Evolutionary conservation across 92 coral and sea anemone species (phyloP), one percentile per base, ranked within the genome.

Genomic region (Umimayanthus chanpuru): DNA sequence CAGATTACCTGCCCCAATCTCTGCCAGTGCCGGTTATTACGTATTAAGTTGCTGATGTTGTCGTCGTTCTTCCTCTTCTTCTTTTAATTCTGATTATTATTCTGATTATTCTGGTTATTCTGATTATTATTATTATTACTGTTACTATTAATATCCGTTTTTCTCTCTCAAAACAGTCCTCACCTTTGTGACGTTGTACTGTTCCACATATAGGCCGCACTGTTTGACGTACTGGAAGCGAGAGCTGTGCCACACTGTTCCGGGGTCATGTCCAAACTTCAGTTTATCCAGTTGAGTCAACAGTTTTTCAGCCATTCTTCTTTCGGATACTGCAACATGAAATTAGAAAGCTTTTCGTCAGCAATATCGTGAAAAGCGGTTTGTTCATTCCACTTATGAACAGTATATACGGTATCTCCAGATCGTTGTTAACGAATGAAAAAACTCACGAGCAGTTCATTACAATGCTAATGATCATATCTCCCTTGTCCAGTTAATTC

Each of bases 191-290:
- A 95, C 98, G 39, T 95, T 95, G 83, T 95, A 93, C 75, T 93
- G 94, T 79, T 95, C 98, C 76, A 95, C 98, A 29, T 92, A 95
- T 82, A 95, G 90, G 5, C 98, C 96, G 41, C 98, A 95, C 86
- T 93, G 98, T 71, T 95, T 93, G 74, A 95, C 91, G 89, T 95
- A 90, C 49, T 81, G 89, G 87, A 95, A 95, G 10, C 82, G 88
- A 75, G 91, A 88, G 14, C 81, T 72, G 86, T 90, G 92, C 78
- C 85, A 82, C 26, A 95, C 98, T 53, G 90, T 82, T 5, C 96
- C 91, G 10, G 98, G 98, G 14, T 88, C 90, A 87, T 89, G 92
- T 9, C 95, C 92, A 90, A 95, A 95, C 36, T 81, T 89, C 20
- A 93, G 68, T 65, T 91, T 82, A 55, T 90, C 91, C 74, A 93